phyloP scores from a whole-genome alignment of 1,140 invertebrate genomes.

The Helicoverpa zea region DNA sequence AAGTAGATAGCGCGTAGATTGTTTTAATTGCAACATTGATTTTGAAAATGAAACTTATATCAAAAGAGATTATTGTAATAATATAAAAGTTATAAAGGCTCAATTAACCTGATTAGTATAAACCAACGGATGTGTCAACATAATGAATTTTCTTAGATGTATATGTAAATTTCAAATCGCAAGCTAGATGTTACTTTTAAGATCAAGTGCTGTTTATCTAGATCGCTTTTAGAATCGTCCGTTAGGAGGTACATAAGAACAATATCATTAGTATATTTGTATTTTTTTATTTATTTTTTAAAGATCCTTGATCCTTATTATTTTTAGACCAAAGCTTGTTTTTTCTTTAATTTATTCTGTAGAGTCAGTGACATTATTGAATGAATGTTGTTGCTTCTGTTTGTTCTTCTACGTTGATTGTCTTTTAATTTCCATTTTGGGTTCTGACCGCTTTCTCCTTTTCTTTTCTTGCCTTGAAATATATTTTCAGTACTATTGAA shows the following conservation, averaged over 20 bases:
- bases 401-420: neutral
- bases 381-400: constrained; percentile 18
- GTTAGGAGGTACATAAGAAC: constrained; percentile 31
- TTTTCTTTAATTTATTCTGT: constrained; percentile 54
- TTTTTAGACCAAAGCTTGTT: constrained; percentile 73
- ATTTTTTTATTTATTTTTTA: constrained; percentile 60
- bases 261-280: constrained; percentile 44
- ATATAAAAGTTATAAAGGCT: constrained; percentile 42
- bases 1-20: constrained; percentile 15
- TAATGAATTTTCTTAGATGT: constrained; percentile 50
- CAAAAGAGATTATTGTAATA: constrained; percentile 35
- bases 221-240: constrained; percentile 17
- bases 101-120: constrained; percentile 50
- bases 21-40: constrained; percentile 6
- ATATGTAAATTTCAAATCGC: constrained; percentile 46
- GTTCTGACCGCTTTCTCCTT: neutral
- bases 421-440: neutral
- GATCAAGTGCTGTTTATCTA: constrained; percentile 22
- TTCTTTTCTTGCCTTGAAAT: neutral
- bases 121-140: constrained; percentile 48
- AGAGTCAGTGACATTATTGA: constrained; percentile 21
- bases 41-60: constrained; percentile 27
- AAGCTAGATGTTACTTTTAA: constrained; percentile 34
- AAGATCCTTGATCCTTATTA: constrained; percentile 52
- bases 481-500: neutral